Evolutionary conservation across 2,113 vertebrate genomes (phyloP), one percentile per base, ranked within the genome.

Genomic region (Lontra canadensis): DNA sequence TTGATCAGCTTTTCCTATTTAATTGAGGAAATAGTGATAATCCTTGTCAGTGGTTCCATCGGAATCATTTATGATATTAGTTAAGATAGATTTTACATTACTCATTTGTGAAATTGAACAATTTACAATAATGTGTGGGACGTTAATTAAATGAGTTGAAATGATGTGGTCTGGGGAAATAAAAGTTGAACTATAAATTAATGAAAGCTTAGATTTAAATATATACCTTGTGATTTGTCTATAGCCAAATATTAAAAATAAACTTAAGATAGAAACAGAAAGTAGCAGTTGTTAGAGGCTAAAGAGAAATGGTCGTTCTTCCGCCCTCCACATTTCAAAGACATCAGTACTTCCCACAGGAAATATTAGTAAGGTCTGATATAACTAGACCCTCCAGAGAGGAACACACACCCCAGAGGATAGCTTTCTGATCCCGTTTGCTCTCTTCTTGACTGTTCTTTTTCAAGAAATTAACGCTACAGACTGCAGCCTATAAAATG

Each of bases 401-500:
- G 36, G 65, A 98, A 36, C 52, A 81, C 12, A 9, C 39, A 86
- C 44, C 80, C 42, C 7, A 0, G 84, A 89, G n/a, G 79, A 18
- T 86, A 88, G 92, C 98, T 97, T 98, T 71, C 59, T 63, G 14
- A 57, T 83, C 79, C 59, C 7, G 34, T 95, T 94, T 97, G 44
- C 67, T 95, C 47, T 88, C 95, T 97, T 29, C 36, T 94, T 94
- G 29, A 49, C 71, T 92, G 26, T 95, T 78, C 39, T 90, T 97
- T 98, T 69, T 90, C 71, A 96, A 97, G 95, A 97, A 97, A 98
- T 94, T 97, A 42, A 26, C 25, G 83, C 78, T 91, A 88, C 69
- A 88, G 90, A 61, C 78, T 85, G 0, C 61, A 69, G 47, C 76
- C 95, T 83, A 78, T 74, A 69, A 36, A 9, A 23, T 31, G 73